phyloP scores from a whole-genome alignment of 2,797 vertebrate genomes.

The Notolabrus celidotus region DNA sequence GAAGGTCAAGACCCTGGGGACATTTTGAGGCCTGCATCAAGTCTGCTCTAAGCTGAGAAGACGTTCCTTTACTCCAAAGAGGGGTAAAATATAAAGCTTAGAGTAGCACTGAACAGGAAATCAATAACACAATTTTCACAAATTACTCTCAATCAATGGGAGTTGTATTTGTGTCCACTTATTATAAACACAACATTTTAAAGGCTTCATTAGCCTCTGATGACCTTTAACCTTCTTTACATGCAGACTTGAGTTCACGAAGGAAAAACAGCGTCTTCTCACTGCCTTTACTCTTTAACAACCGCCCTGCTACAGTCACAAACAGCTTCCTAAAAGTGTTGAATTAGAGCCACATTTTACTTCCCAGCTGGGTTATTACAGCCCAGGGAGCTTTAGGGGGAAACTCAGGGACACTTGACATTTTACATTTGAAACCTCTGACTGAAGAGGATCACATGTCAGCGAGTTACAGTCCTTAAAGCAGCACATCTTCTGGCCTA shows the following conservation, averaged over 20 bases:
- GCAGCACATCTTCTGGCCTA: slow-evolving; percentile 72
- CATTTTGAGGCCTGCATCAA: neutral
- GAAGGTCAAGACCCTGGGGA: neutral
- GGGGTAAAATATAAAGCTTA: slow-evolving; percentile 7
- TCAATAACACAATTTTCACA: slow-evolving; percentile 48
- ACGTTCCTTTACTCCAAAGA: neutral
- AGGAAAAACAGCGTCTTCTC: slow-evolving; percentile 12
- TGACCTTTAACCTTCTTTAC: neutral
- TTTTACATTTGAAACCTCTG: slow-evolving; percentile 74
- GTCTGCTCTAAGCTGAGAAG: slow-evolving; percentile 15
- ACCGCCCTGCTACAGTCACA: slow-evolving; percentile 19
- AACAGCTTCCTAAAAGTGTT: slow-evolving; percentile 21
- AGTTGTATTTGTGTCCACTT: neutral
- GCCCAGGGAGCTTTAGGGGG: slow-evolving; percentile 18
- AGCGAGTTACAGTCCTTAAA: slow-evolving; percentile 37
- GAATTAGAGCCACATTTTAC: slow-evolving; percentile 25
- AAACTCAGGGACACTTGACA: slow-evolving; percentile 66
- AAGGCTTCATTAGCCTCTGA: slow-evolving; percentile 23
- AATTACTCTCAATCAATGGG: slow-evolving; percentile 35
- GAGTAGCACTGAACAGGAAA: slow-evolving; percentile 20
- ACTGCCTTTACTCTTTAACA: slow-evolving; percentile 9
- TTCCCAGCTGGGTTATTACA: slow-evolving; percentile 30
- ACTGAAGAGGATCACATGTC: slow-evolving; percentile 55
- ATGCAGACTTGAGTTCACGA: too few species aligned
- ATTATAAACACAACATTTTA: neutral